These are phyloP conservation scores for Erythrocercus mccallii DNA, from an alignment of 2,113 vertebrate genomes.

Conservation along the genomic window DNA sequence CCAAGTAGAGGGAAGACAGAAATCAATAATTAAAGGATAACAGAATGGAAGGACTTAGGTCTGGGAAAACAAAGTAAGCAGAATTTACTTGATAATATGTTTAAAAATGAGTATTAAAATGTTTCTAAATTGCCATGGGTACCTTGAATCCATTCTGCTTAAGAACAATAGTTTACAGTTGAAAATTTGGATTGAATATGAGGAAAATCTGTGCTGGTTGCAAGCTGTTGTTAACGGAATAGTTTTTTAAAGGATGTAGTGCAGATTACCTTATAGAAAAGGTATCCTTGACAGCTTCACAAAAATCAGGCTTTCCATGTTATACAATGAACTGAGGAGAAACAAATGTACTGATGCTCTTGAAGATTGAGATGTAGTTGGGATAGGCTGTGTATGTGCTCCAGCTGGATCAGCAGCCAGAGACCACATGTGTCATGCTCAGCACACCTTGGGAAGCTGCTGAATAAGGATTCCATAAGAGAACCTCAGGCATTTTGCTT, in stretches of 20 bases:
- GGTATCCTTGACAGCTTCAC: background rate
- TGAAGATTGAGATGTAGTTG: background rate
- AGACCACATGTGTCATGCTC: background rate
- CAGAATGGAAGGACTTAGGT: background rate
- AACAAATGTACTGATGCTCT: background rate
- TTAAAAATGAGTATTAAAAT: background rate
- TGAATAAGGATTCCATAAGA: background rate
- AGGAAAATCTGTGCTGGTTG: background rate
- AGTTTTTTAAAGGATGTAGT: background rate
- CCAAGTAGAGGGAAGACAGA: background rate
- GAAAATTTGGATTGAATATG: background rate
- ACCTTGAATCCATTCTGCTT: background rate
- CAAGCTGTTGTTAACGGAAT: background rate
- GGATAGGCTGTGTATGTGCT: background rate
- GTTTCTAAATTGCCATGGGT: background rate
- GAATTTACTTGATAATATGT: background rate
- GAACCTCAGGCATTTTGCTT: background rate
- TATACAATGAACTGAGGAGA: background rate
- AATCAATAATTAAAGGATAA: background rate
- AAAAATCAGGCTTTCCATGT: background rate
- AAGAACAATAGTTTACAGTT: background rate
- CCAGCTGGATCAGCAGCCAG: background rate
- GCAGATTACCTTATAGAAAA: background rate
- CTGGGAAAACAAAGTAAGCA: background rate
- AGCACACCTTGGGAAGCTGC: background rate